Percentiles rank a stretch among this genome's conserved stretches.
Conservation (phyloP, 1,140 invertebrate genomes). For the Diorhabda elongata region DNA sequence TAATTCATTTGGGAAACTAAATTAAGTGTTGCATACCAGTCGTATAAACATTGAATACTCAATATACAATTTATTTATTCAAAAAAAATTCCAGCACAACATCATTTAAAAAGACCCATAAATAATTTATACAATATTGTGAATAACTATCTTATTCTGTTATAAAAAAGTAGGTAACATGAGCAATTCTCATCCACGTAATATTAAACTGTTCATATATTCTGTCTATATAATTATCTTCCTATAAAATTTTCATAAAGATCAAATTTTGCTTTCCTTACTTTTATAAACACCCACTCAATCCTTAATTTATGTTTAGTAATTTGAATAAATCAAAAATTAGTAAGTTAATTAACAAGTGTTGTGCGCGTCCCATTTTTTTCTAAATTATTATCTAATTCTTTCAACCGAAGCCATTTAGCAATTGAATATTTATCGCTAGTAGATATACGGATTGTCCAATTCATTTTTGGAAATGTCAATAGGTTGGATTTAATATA, state of each 20-base stretch:
- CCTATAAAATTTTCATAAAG: slow-evolving; percentile 6
- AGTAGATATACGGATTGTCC: not conserved
- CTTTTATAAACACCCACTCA: slow-evolving; percentile 19
- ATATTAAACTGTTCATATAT: slow-evolving; percentile 6
- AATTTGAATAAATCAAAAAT: slow-evolving; percentile 27
- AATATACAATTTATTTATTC: too few species aligned
- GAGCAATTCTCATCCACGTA: not conserved
- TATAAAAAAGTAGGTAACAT: too few species aligned
- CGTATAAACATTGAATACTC: too few species aligned
- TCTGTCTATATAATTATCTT: slow-evolving; percentile 8
- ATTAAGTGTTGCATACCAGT: too few species aligned
- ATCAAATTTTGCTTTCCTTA: not conserved
- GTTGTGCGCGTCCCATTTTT: slow-evolving; percentile 19
- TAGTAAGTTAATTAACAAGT: slow-evolving; percentile 23
- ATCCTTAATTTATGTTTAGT: slow-evolving; percentile 20
- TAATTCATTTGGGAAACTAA: too few species aligned
- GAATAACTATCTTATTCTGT: too few species aligned
- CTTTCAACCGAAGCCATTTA: slow-evolving; percentile 10
- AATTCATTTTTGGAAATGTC: too few species aligned
- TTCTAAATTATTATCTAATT: slow-evolving; percentile 16
- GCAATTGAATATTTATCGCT: slow-evolving; percentile 5
- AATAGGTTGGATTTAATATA: too few species aligned
- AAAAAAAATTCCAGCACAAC: too few species aligned
- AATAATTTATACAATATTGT: too few species aligned
- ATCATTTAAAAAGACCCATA: too few species aligned